A percentile compares a stretch with the other conserved stretches of the same genome.
These are phyloP conservation scores for Brachymystax lenok DNA, from an alignment of 2,797 vertebrate genomes.

Conservation along the genomic window DNA sequence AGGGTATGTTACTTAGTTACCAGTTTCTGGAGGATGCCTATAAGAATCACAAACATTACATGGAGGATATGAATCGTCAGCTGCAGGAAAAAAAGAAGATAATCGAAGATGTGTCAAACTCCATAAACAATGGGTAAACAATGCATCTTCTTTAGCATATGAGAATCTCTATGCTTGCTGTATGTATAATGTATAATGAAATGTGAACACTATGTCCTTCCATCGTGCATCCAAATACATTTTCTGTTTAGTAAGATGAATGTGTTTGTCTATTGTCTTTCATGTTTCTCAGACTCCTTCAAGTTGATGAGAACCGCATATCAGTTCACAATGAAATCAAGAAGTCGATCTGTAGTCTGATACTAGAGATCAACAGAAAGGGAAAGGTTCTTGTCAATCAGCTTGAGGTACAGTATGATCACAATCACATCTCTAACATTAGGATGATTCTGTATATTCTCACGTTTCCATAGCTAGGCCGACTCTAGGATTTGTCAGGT, in stretches of 20 bases:
- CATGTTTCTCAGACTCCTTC: slow-evolving; percentile 63
- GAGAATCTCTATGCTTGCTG: not conserved
- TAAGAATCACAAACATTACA: slow-evolving; percentile 87
- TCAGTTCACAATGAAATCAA: no score
- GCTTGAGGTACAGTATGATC: slow-evolving; percentile 77
- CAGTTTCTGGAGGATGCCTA: slow-evolving; percentile 93
- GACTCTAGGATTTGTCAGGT: no score
- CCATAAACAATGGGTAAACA: slow-evolving; percentile 85
- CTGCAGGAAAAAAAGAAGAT: slow-evolving; percentile 88
- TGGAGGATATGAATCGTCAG: slow-evolving; percentile 86
- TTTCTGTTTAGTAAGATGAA: not conserved
- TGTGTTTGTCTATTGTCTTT: not conserved
- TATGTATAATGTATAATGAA: not conserved
- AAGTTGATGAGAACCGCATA: no score
- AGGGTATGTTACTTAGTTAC: slow-evolving; percentile 64
- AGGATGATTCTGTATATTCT: no score
- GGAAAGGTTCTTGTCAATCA: slow-evolving; percentile 71
- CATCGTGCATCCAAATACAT: not conserved
- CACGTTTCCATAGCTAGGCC: no score
- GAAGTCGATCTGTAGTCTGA: slow-evolving; percentile 87
- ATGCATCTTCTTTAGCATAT: not conserved
- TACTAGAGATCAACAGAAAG: slow-evolving; percentile 86
- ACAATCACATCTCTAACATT: no score
- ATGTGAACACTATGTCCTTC: not conserved
- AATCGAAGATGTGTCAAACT: slow-evolving; percentile 85